Evolutionary conservation across 2,113 vertebrate species (phyloP).

Genomic region (Notechis scutatus): DNA sequence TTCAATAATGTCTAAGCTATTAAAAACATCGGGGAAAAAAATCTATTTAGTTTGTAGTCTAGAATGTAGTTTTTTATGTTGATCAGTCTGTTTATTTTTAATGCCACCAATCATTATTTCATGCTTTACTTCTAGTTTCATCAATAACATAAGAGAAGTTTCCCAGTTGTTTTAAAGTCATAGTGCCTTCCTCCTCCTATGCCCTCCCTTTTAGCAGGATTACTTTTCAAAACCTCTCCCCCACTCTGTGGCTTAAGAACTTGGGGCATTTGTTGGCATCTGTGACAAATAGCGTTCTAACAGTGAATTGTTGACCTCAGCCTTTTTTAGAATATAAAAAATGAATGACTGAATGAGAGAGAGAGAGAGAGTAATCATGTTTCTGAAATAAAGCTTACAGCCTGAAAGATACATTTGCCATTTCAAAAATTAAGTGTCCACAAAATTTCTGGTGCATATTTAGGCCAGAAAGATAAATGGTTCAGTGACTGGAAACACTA

Average conservation of each 20-base stretch:
- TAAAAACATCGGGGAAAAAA: neutral
- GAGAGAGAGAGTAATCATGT: no score
- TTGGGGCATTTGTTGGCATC: no score
- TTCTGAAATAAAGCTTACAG: neutral
- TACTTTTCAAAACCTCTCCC: neutral
- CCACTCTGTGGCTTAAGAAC: neutral
- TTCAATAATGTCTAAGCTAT: neutral
- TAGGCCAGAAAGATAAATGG: neutral
- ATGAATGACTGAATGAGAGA: neutral
- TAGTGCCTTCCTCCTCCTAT: neutral
- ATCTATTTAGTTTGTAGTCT: neutral
- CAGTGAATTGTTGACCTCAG: no score
- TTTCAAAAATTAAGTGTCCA: neutral
- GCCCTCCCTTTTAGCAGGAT: neutral
- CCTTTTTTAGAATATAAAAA: neutral
- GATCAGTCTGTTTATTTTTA: neutral
- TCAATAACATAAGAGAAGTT: neutral
- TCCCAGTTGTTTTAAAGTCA: neutral
- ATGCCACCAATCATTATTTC: neutral
- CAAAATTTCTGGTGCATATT: neutral
- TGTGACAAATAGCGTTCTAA: no score
- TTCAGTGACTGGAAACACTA: neutral
- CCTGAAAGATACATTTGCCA: neutral
- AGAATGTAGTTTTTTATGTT: neutral
- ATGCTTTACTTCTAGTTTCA: neutral